phyloP scores from a whole-genome alignment of 2,797 vertebrate genomes.

The Muscicapa striata region DNA sequence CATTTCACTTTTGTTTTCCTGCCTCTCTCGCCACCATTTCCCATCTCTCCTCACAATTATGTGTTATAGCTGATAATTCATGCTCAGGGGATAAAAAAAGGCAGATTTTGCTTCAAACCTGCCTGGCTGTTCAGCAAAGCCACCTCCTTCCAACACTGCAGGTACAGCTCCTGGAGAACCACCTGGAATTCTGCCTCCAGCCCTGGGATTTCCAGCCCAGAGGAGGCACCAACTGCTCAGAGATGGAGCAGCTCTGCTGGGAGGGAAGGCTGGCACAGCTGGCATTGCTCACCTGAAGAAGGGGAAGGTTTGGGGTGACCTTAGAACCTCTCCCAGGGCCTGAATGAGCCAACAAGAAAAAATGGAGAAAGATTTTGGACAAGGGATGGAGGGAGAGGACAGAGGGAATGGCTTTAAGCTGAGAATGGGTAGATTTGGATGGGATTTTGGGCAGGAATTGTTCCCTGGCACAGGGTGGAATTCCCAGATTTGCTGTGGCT shows the following conservation, averaged over 20 bases:
- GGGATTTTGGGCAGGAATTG: not conserved
- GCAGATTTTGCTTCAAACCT: not conserved
- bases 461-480: too few relatives aligned
- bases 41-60: not conserved
- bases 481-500: too few relatives aligned
- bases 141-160: not conserved
- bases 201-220: not conserved
- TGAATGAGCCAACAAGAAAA: too few relatives aligned
- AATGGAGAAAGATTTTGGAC: too few relatives aligned
- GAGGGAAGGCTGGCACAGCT: too few relatives aligned
- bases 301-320: too few relatives aligned
- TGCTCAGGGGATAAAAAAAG: not conserved
- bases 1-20: not conserved
- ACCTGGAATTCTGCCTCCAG: not conserved
- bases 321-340: too few relatives aligned
- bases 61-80: not conserved
- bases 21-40: not conserved
- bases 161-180: not conserved
- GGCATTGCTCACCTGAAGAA: too few relatives aligned
- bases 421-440: fast-evolving
- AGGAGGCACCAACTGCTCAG: not conserved
- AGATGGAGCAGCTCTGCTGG: not conserved
- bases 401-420: not conserved
- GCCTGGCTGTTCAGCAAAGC: not conserved
- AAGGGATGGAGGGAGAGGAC: not conserved